Evolutionary conservation across 1,140 invertebrate species (phyloP).

Genomic region (Luehdorfia chinensis): DNA sequence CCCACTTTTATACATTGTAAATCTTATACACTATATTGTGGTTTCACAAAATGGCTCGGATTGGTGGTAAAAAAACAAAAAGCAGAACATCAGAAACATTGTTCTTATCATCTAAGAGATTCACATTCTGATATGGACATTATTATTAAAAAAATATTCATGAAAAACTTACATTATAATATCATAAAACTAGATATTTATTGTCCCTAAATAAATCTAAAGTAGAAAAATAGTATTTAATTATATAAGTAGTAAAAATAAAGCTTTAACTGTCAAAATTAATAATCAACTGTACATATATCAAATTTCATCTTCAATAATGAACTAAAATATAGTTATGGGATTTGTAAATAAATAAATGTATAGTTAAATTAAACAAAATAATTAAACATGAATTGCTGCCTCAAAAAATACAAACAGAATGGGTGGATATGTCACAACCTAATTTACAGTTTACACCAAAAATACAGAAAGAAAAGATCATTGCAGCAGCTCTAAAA

Average conservation of each 20-base stretch:
- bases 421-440: constrained; percentile 27
- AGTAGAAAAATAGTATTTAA: constrained; percentile 14
- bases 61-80: constrained; percentile 32
- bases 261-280: constrained; percentile 14
- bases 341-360: not conserved
- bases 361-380: no score
- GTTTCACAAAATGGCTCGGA: constrained; percentile 62
- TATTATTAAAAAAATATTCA: constrained; percentile 19
- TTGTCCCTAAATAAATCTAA: constrained; percentile 13
- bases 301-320: not conserved
- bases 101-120: constrained; percentile 42
- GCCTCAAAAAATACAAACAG: constrained; percentile 5
- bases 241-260: constrained; percentile 11
- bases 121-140: constrained; percentile 36
- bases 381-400: not conserved
- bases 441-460: constrained; percentile 13
- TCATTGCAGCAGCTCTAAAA: no score
- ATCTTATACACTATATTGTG: constrained; percentile 18
- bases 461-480: constrained; percentile 19
- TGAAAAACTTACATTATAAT: constrained; percentile 5
- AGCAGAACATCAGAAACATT: constrained; percentile 25
- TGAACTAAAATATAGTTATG: not conserved
- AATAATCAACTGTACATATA: not conserved
- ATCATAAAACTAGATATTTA: constrained; percentile 15
- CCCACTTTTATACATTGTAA: constrained; percentile 9